Evolutionary conservation across 2,797 vertebrate genomes (phyloP).

Genomic region (Gobionotothen gibberifrons): DNA sequence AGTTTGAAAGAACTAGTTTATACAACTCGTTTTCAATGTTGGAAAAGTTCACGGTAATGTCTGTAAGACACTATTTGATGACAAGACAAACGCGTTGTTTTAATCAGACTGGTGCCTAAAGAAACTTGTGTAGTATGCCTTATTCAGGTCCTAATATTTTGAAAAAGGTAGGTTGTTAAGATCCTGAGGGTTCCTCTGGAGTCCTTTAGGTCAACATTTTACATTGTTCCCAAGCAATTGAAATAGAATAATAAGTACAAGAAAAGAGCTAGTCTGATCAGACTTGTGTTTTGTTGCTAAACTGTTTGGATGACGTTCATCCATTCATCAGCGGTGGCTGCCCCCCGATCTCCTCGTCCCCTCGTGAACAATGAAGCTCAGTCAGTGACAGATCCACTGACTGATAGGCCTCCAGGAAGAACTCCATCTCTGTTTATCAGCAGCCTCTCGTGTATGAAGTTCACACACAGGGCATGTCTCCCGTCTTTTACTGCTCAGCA

Average conservation of each 20-base stretch:
- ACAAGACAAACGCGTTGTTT: background rate
- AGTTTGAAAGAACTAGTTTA: too few species aligned
- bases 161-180: too few species aligned
- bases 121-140: background rate
- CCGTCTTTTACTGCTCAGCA: slow-evolving; percentile 42
- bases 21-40: too few species aligned
- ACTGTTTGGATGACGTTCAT: slow-evolving; percentile 28
- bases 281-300: slow-evolving; percentile 2
- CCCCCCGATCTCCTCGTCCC: slow-evolving; percentile 30
- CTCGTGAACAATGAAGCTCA: slow-evolving; percentile 33
- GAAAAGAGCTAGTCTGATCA: slow-evolving; percentile 15
- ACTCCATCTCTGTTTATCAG: slow-evolving; percentile 56
- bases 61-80: background rate
- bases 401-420: slow-evolving; percentile 52
- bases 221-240: background rate
- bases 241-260: background rate
- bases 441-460: slow-evolving; percentile 27
- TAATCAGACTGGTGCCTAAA: background rate
- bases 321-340: slow-evolving; percentile 44
- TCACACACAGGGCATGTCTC: slow-evolving; percentile 47
- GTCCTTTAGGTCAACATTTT: slow-evolving; percentile 1
- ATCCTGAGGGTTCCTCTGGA: background rate
- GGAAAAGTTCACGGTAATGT: too few species aligned
- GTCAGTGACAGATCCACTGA: slow-evolving; percentile 55
- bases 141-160: background rate